Evolutionary conservation across 2,113 vertebrate genomes (phyloP), one percentile per base, ranked within the genome.

Genomic region (Phoxinus phoxinus): DNA sequence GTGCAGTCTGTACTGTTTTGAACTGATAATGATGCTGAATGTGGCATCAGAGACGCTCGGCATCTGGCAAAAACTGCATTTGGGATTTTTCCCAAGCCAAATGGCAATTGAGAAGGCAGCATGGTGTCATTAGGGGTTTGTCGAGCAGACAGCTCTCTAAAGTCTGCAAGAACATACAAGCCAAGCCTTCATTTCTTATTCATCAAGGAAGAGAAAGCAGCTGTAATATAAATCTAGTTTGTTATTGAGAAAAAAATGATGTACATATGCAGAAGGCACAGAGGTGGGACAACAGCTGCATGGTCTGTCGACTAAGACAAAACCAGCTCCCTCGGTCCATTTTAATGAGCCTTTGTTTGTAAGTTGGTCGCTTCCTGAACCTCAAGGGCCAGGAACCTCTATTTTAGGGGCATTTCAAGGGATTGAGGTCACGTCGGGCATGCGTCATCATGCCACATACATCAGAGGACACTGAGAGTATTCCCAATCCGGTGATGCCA

Each of bases 381-480:
- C 56, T 59, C 53, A 7, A 61, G 9, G 85, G 82, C 84, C 11
- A 77, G 83, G 32, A 59, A 72, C 61, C 75, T 78, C 78, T 89
- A 32, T 76, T 53, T 76, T 76, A 48, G 3, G 37, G 61, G 44
- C 5, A 19, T 65, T 23, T 65, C 46, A 81, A 81, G 81, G 63
- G 78, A 63, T 63, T 84, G 77, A 77, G 87, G 87, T 65, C 30
- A 10, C n/a, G 73, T 86, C 48, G 89, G 74, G 88, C 83, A 80
- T 93, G 90, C 88, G 90, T 93, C 93, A 94, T 37, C 93, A 94
- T 37, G 83, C 87, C 72, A 73, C 86, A 90, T 89, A 91, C 76
- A 90, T 87, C 87, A 82, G 88, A 65, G 84, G 84, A 90, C 17
- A 53, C 1, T 2, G 27, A 7, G 25, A 93, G 89, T 32, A 11